Evolutionary conservation across 2,113 vertebrate species (phyloP).

Genomic region (Alces alces): DNA sequence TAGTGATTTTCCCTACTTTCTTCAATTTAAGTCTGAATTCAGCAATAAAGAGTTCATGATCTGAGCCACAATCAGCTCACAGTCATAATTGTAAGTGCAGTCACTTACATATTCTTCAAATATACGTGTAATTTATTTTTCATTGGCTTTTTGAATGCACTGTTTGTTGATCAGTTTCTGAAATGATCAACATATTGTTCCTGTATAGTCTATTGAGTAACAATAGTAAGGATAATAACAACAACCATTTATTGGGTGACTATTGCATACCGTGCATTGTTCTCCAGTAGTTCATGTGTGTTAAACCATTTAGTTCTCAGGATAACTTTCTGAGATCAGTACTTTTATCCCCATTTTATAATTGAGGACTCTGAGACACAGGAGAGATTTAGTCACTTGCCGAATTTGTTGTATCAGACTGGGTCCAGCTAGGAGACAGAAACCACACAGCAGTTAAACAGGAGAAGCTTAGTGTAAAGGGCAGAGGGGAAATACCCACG

Average conservation of each 20-base stretch:
- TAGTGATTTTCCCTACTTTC: background rate
- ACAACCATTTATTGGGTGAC: background rate
- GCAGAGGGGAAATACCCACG: background rate
- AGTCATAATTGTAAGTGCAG: background rate
- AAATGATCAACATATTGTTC: background rate
- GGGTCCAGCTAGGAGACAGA: background rate
- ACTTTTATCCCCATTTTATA: background rate
- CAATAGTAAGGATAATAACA: background rate
- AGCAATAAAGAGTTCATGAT: background rate
- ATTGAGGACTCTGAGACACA: background rate
- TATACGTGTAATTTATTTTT: conserved; percentile 15
- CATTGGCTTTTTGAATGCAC: background rate
- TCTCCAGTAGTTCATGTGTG: background rate
- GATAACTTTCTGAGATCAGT: background rate
- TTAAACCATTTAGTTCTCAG: background rate
- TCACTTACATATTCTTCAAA: background rate
- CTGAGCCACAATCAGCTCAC: background rate
- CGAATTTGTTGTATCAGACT: background rate
- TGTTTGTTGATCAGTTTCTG: background rate
- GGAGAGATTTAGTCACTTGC: background rate
- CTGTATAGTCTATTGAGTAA: background rate
- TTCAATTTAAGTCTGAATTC: background rate
- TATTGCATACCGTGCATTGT: background rate
- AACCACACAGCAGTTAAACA: background rate
- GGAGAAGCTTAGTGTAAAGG: background rate